phyloP scores from a whole-genome alignment of 2,113 vertebrate genomes.

The Chionomys nivalis region DNA sequence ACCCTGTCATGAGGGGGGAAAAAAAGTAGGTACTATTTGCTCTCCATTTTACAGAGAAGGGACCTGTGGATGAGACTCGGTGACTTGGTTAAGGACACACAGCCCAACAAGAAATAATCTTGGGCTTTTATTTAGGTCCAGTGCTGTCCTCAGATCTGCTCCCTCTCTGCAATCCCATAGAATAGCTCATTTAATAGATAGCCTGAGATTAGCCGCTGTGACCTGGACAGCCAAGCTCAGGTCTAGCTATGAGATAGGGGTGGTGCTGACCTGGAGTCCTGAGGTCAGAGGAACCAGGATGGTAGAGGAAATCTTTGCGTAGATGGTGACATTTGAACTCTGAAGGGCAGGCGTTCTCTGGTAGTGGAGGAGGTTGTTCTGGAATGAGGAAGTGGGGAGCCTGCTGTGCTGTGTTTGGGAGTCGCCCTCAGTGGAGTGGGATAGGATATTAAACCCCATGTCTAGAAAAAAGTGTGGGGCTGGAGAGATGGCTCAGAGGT shows the following conservation, averaged over 20 bases:
- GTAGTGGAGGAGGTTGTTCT: neutral
- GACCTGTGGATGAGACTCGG: neutral
- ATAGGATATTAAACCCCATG: accelerated
- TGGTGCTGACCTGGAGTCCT: neutral
- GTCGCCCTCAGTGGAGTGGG: neutral
- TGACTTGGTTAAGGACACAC: neutral
- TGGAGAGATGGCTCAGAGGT: too few species aligned
- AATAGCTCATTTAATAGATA: neutral
- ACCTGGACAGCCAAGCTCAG: neutral
- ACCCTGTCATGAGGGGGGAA: too few species aligned
- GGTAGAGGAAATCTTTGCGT: neutral
- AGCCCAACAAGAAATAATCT: neutral
- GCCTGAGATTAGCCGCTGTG: neutral
- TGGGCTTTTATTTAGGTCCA: neutral
- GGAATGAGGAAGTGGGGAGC: neutral
- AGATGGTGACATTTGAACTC: neutral
- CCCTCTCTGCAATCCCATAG: neutral
- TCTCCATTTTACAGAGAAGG: neutral
- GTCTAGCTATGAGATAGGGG: neutral
- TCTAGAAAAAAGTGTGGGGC: neutral
- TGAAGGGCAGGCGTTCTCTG: neutral
- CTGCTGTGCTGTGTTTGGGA: neutral
- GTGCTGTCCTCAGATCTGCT: neutral
- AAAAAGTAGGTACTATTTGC: neutral
- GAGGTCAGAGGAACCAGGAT: neutral